phyloP scores from a whole-genome alignment of 2,888 invertebrate genomes.

The Melanostoma mellinum region DNA sequence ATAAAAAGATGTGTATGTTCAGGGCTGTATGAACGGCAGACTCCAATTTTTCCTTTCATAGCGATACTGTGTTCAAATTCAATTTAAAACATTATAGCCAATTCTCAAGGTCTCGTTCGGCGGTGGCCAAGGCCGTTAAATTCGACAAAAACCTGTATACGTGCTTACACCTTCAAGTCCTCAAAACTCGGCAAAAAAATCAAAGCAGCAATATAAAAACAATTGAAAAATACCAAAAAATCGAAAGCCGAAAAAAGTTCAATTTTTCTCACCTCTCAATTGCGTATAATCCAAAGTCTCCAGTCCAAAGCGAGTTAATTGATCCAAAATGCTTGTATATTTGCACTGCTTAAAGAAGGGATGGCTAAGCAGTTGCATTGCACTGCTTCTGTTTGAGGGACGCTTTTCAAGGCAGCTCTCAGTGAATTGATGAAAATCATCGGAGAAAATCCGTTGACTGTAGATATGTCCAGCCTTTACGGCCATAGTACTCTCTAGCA shows the following conservation, averaged over 20 bases:
- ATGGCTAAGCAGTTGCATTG: constrained; percentile 87
- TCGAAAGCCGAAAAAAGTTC: background rate
- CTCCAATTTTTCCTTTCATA: no score
- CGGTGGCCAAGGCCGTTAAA: no score
- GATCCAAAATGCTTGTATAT: constrained; percentile 79
- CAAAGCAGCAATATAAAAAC: no score
- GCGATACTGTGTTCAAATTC: no score
- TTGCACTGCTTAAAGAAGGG: constrained; percentile 88
- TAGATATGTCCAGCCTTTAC: constrained; percentile 82
- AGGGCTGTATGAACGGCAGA: no score
- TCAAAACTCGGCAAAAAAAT: no score
- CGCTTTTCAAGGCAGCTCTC: constrained; percentile 88
- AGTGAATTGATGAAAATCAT: constrained; percentile 90
- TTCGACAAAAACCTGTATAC: no score
- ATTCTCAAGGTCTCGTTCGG: no score
- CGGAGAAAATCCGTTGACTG: constrained; percentile 86
- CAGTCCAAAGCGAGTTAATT: constrained; percentile 77
- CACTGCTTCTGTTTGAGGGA: constrained; percentile 87
- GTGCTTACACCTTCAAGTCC: no score
- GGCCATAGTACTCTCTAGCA: constrained; percentile 79
- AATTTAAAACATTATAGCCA: no score
- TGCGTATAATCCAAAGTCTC: constrained; percentile 77
- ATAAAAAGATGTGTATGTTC: no score
- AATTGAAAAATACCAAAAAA: background rate
- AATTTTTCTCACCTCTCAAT: constrained; percentile 74